These are phyloP conservation scores for Chiridota heheva DNA, from an alignment of 35 echinoderm and acorn worm species.

Conservation along the genomic window DNA sequence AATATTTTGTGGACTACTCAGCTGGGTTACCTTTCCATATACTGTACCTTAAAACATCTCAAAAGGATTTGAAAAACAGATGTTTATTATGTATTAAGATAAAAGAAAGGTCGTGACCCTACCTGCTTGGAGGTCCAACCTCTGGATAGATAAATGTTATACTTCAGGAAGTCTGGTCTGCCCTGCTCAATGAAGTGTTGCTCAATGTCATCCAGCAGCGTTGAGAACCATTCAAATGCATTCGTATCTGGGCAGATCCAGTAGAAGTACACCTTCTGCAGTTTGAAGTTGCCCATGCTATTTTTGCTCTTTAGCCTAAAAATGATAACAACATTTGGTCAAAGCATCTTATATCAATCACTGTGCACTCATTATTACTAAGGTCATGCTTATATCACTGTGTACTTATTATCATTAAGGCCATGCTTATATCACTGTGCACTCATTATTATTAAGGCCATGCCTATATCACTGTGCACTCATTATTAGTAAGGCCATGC, in stretches of 20 bases:
- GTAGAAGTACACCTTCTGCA: constrained; percentile 93
- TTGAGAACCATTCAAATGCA: constrained; percentile 91
- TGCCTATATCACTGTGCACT: too few relatives aligned
- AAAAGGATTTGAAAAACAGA: background rate
- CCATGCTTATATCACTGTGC: too few relatives aligned
- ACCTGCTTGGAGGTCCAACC: constrained; percentile 78
- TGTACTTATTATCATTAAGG: too few relatives aligned
- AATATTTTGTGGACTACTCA: background rate
- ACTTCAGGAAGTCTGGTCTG: constrained; percentile 58
- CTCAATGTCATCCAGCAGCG: constrained; percentile 53
- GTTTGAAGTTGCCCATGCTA: constrained; percentile 42
- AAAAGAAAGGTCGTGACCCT: background rate
- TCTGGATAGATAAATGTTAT: constrained; percentile 80
- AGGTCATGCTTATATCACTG: too few relatives aligned
- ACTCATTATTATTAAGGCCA: too few relatives aligned
- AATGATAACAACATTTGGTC: background rate
- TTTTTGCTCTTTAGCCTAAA: constrained; percentile 36
- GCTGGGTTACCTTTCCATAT: background rate
- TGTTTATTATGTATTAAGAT: background rate
- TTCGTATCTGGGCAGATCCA: constrained; percentile 99
- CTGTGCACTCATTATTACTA: too few relatives aligned
- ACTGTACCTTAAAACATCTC: background rate
- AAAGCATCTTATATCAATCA: background rate
- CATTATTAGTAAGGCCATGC: too few relatives aligned
- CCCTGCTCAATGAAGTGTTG: constrained; percentile 54